These are phyloP conservation scores for Pterophyllum scalare DNA, from an alignment of 2,113 vertebrate species.

Conservation along the genomic window DNA sequence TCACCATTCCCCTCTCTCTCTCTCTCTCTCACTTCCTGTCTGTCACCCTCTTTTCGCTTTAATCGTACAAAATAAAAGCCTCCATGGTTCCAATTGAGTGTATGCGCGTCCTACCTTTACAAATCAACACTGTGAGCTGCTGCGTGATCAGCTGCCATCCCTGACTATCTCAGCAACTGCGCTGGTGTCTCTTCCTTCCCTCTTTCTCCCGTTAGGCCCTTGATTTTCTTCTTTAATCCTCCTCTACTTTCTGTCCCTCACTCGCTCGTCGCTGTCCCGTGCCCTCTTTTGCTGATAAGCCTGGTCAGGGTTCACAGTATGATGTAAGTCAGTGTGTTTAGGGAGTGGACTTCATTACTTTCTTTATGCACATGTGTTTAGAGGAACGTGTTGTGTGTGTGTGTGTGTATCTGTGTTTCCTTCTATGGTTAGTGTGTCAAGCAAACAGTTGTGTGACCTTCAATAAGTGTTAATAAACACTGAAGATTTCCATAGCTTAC, in stretches of 20 bases:
- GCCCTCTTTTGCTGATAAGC: slow-evolving; percentile 48
- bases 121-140: background rate
- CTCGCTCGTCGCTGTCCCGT: background rate
- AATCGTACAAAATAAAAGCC: slow-evolving; percentile 24
- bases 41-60: background rate
- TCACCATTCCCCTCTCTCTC: background rate
- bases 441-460: background rate
- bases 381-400: slow-evolving; percentile 42
- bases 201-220: background rate
- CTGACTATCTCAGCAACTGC: background rate
- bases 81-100: background rate
- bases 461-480: background rate
- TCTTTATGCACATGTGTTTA: background rate
- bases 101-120: slow-evolving; percentile 50
- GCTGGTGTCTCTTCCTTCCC: background rate
- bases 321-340: slow-evolving; percentile 48
- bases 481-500: background rate
- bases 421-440: background rate
- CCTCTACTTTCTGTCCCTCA: background rate
- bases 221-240: background rate
- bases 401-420: background rate
- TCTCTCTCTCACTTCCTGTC: slow-evolving; percentile 30
- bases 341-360: slow-evolving; percentile 39
- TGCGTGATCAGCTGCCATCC: slow-evolving; percentile 30
- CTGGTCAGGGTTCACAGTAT: slow-evolving; percentile 63